phyloP scores from a whole-genome alignment of 2,888 invertebrate genomes.

The Megaustenia siamemsis region DNA sequence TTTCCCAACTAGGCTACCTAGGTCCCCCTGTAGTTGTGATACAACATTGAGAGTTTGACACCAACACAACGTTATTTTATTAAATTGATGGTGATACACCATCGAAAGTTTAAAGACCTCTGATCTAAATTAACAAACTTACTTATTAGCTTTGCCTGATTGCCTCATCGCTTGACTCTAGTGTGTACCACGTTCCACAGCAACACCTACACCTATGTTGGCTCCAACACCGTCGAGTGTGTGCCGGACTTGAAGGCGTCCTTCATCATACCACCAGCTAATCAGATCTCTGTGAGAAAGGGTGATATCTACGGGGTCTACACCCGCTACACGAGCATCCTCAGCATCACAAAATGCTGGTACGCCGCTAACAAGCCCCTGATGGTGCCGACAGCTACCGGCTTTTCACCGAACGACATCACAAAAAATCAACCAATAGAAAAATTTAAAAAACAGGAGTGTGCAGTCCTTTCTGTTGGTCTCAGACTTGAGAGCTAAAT shows the following conservation, averaged over 20 bases:
- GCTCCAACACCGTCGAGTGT: constrained; percentile 31
- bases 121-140: background rate
- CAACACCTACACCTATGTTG: background rate
- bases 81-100: background rate
- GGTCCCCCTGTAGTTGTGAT: too few species aligned
- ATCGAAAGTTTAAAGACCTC: background rate
- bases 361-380: background rate
- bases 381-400: too few species aligned
- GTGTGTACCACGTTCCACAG: background rate
- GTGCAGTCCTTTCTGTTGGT: too few species aligned
- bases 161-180: background rate
- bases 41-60: too few species aligned
- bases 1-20: too few species aligned
- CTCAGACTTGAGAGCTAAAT: too few species aligned
- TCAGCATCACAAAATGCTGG: background rate
- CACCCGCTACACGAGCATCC: background rate
- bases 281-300: constrained; percentile 14
- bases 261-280: background rate
- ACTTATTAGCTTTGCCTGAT: background rate
- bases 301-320: constrained; percentile 17
- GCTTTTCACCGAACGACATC: too few species aligned
- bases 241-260: background rate
- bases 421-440: too few species aligned
- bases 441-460: too few species aligned
- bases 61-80: background rate